Percentiles rank a stretch among this genome's conserved stretches.
Evolutionary conservation across 2,113 vertebrate genomes (phyloP).

Genomic region (Lutjanus erythropterus): DNA sequence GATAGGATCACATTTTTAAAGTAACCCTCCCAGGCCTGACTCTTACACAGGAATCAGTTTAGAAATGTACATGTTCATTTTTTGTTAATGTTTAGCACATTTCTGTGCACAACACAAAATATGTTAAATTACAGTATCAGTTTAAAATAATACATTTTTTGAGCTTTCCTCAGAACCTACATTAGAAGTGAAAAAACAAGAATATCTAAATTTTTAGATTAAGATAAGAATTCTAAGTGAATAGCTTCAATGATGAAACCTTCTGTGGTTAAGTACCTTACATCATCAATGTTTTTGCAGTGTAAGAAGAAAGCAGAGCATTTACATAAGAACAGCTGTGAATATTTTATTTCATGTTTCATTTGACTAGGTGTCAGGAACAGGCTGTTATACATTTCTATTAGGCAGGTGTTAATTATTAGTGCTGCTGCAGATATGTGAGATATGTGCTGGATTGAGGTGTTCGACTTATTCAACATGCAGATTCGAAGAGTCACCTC

Average conservation of each 20-base stretch:
- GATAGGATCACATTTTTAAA: too few species aligned
- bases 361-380: not conserved
- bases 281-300: not conserved
- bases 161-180: not conserved
- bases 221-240: not conserved
- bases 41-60: too few species aligned
- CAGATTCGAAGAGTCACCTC: constrained; percentile 45
- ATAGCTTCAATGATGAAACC: too few species aligned
- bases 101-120: not conserved
- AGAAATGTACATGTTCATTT: not conserved
- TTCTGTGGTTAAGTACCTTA: not conserved
- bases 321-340: constrained; percentile 7
- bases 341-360: not conserved
- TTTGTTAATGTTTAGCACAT: not conserved
- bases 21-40: too few species aligned
- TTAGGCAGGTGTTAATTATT: not conserved
- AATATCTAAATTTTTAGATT: not conserved
- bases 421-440: not conserved
- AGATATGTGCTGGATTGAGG: not conserved
- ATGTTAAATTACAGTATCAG: too few species aligned
- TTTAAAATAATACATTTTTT: not conserved
- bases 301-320: too few species aligned
- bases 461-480: not conserved
- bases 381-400: not conserved
- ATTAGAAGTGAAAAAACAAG: not conserved